Evolutionary conservation across 2,888 invertebrate species (phyloP).

Genomic region (Branchipolynoe longqiensis): DNA sequence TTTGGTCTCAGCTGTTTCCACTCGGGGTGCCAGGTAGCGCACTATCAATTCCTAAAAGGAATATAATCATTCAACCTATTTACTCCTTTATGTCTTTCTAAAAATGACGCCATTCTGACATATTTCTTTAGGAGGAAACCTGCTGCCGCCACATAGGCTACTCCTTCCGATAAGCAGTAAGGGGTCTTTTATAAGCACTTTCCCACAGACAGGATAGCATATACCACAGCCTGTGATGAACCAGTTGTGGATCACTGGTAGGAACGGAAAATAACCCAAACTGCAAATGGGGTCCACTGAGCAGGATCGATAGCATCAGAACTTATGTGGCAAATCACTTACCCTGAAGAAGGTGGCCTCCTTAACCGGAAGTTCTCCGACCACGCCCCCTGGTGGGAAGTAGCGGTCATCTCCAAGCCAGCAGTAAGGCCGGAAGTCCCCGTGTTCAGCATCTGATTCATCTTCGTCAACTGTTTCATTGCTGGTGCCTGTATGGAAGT

Average conservation of each 20-base stretch:
- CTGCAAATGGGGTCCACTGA: too few relatives aligned
- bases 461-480: too few relatives aligned
- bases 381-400: slow-evolving; percentile 10
- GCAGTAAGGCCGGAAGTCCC: background rate
- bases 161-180: too few relatives aligned
- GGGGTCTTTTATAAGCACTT: too few relatives aligned
- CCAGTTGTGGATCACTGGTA: too few relatives aligned
- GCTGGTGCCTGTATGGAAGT: too few relatives aligned
- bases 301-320: background rate
- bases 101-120: background rate
- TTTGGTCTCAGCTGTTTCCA: background rate
- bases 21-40: background rate
- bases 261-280: too few relatives aligned
- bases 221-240: too few relatives aligned
- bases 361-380: background rate
- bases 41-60: background rate
- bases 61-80: background rate
- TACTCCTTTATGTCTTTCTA: background rate
- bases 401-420: slow-evolving; percentile 11
- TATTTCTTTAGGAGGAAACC: too few relatives aligned
- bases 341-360: slow-evolving; percentile 16
- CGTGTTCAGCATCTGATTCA: background rate
- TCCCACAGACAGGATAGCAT: too few relatives aligned
- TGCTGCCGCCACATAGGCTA: too few relatives aligned
- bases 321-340: background rate